Base-by-base conservation (phyloP, 2,113 vertebrate genomes). In the Dascyllus trimaculatus region DNA sequence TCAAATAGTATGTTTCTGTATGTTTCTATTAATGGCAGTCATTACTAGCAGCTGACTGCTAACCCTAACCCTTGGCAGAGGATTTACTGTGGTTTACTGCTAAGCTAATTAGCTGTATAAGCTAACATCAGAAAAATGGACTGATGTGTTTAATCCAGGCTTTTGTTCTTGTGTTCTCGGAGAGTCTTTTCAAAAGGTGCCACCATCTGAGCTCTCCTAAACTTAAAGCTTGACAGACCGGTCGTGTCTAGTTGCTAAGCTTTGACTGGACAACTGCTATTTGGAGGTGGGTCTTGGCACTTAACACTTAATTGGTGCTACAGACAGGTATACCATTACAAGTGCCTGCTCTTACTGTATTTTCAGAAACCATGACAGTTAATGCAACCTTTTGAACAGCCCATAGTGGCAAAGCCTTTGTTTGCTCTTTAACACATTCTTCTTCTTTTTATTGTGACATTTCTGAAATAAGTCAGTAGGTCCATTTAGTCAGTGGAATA, bases 331-430 rank as follows among this genome's bases (percentile, higher is more conserved):
- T 35, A 5, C 45, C 22, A 45, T 56, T 1, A n/a, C 11, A 56
- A 5, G 80, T 64, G 67, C 75, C 81, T 73, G 49, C 7, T 19
- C 32, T 58, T 29, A 40, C 17, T 57, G 49, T 61, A 58, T 19
- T 18, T 59, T 65, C 0, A 54, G n/a, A 15, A 35, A 26, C 18
- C 17, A 9, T 24, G 40, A 63, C 58, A 38, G 24, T 2, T 17
- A 13, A 25, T 19, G 15, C 70, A 18, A 57, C 9, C 24, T 19
- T 69, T 18, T 53, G 6, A 62, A 40, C 0, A 43, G 18, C 60
- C 52, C 45, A 48, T 25, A 49, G 60, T 25, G 51, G 62, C 2
- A 1, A 48, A 56, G 51, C 4, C 35, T 63, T 25, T 26, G 1
- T 65, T 26, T 15, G 58, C 21, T 43, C 2, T 40, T 51, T 29